Base-by-base conservation (phyloP, 2,888 invertebrate genomes). In the Pelosia muscerda region DNA sequence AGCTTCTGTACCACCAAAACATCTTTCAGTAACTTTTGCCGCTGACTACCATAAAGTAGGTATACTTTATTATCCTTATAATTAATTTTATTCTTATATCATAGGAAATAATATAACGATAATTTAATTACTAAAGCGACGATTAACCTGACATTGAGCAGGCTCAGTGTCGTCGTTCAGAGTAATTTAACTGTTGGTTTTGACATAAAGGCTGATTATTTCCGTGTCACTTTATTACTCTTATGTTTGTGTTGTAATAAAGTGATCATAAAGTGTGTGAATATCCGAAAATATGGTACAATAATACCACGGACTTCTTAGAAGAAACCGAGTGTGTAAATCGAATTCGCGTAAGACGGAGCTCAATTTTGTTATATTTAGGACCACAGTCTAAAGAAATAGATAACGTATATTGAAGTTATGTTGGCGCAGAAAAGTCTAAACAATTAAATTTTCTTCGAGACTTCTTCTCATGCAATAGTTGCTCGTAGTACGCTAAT, bases 121-220 rank as follows among this genome's bases (percentile, higher is more conserved):
- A 34, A 22, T 59, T 59, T 59, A 59, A 38, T 23, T 23, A 59
- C 23, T 23, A 9, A 2, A 59, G 23, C 23, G 11, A 15, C 34
- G 23, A 59, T 23, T 38, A 59, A 59, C 19, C 15, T 25, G 1
- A 25, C 19, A 25, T 59, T 59, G 38, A 38, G 59, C 10, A 23
- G 10, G 15, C 26, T 28, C 42, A 28, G 28, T 55, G 22, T 22
- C 10, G n/a, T 49, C 49, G 15, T 53, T 34, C 53, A 23, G n/a
- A 38, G 23, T 23, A n/a, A 31, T 59, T 53, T n/a, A 65, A 25
- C 38, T 34, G 49, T 23, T 25, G n/a, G 19, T 65, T 49, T 26
- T n/a, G 60, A 38, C 66, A 71, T 72, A 69, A 78, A 78, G 73
- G 58, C 63, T 67, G 64, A 78, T 78, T 75, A 78, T 78, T 71